phyloP scores from a whole-genome alignment of 2,888 invertebrate species.

The Epinotia nisella region DNA sequence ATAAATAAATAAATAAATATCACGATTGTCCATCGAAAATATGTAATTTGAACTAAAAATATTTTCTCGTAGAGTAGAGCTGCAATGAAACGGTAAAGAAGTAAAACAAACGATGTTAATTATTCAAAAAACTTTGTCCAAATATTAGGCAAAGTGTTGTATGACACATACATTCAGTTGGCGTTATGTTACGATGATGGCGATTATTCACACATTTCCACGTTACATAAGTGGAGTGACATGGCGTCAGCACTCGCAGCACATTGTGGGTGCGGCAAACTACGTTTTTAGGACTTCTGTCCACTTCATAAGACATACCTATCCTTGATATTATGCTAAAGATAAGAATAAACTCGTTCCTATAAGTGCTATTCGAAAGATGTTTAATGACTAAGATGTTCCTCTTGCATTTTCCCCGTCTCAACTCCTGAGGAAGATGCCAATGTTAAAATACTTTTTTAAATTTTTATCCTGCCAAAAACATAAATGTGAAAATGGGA shows the following conservation, averaged over 20 bases:
- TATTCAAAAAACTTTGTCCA: neutral
- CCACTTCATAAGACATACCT: constrained; percentile 10
- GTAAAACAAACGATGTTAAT: neutral
- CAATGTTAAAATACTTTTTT: too few species aligned
- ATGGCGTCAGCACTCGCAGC: constrained; percentile 19
- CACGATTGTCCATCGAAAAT: neutral
- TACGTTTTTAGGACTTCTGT: constrained; percentile 25
- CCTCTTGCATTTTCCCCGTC: neutral
- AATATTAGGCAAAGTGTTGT: neutral
- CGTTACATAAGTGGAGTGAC: constrained; percentile 32
- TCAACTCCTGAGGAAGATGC: too few species aligned
- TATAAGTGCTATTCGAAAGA: neutral
- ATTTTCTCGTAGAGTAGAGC: neutral
- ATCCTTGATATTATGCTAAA: neutral
- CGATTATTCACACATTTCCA: constrained; percentile 31
- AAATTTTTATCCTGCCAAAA: too few species aligned
- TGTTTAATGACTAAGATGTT: neutral
- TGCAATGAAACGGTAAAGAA: neutral
- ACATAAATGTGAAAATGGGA: too few species aligned
- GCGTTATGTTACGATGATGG: constrained; percentile 17
- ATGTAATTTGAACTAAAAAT: too few species aligned
- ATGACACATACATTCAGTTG: constrained; percentile 10
- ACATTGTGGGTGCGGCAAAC: constrained; percentile 38
- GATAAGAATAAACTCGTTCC: neutral
- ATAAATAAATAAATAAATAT: too few species aligned